Conservation (phyloP, 2,113 vertebrate genomes). For the Perca fluviatilis region DNA sequence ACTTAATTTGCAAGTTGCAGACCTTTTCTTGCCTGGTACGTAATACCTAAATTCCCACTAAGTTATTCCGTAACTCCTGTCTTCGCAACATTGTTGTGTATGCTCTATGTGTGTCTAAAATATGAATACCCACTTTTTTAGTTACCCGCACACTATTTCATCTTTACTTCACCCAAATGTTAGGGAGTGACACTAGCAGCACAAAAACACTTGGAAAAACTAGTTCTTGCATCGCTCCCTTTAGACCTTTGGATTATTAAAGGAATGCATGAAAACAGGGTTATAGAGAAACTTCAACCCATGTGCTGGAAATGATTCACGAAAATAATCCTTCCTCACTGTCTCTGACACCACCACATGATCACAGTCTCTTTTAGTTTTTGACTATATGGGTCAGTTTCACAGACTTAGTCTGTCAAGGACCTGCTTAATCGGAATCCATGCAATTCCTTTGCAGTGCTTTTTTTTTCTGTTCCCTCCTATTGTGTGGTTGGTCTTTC, state of each 20-base stretch:
- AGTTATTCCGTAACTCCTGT: background rate
- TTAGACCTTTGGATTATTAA: constrained; percentile 6
- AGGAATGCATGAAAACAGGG: background rate
- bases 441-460: background rate
- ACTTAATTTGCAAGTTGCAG: background rate
- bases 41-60: background rate
- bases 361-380: constrained; percentile 6
- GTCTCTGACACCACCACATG: background rate
- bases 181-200: background rate
- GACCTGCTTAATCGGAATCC: constrained; percentile 2
- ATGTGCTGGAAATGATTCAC: constrained; percentile 1
- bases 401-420: background rate
- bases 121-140: constrained; percentile 7
- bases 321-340: background rate
- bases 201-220: background rate
- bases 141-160: background rate
- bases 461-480: constrained; percentile 2
- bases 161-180: constrained; percentile 1
- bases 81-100: background rate
- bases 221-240: background rate
- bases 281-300: background rate
- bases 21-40: background rate
- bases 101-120: constrained; percentile 10
- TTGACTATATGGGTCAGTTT: constrained; percentile 23
- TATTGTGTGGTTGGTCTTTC: constrained; percentile 18